These are phyloP conservation scores for Drosophila greeni DNA, from an alignment of 2,888 invertebrate species.

Conservation along the genomic window DNA sequence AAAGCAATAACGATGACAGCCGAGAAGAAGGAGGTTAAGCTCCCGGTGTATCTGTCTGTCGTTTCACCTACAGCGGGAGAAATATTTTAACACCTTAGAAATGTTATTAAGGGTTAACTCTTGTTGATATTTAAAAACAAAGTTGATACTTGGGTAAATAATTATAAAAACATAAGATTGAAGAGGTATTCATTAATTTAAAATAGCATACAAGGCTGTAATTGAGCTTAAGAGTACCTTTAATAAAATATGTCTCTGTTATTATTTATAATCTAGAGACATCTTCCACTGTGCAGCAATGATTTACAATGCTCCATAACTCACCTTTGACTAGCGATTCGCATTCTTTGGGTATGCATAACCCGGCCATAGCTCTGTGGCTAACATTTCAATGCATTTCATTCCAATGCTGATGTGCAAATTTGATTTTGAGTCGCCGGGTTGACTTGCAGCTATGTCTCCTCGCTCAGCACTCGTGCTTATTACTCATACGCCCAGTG, in stretches of 20 bases:
- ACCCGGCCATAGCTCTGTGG: constrained; percentile 48
- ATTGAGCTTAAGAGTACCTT: neutral
- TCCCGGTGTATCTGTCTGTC: constrained; percentile 5
- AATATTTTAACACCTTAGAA: neutral
- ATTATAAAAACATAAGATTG: too few species aligned
- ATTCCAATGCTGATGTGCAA: constrained; percentile 59
- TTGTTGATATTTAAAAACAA: neutral
- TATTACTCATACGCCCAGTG: constrained; percentile 61
- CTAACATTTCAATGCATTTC: constrained; percentile 69
- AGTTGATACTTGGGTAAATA: too few species aligned
- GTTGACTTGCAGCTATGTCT: constrained; percentile 33
- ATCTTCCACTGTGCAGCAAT: constrained; percentile 18
- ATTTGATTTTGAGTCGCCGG: constrained; percentile 60
- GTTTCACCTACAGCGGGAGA: constrained; percentile 9
- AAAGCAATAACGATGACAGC: constrained; percentile 71
- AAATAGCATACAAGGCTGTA: neutral
- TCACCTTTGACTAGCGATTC: constrained; percentile 33
- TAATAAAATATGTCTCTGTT: neutral
- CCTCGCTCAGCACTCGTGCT: constrained; percentile 30
- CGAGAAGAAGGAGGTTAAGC: constrained; percentile 26
- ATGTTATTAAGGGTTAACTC: neutral
- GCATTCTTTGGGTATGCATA: constrained; percentile 41
- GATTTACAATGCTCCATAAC: neutral
- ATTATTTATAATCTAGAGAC: neutral
- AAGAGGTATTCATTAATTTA: neutral